Base-by-base conservation (phyloP, 2,113 vertebrate species). In the Merops nubicus region DNA sequence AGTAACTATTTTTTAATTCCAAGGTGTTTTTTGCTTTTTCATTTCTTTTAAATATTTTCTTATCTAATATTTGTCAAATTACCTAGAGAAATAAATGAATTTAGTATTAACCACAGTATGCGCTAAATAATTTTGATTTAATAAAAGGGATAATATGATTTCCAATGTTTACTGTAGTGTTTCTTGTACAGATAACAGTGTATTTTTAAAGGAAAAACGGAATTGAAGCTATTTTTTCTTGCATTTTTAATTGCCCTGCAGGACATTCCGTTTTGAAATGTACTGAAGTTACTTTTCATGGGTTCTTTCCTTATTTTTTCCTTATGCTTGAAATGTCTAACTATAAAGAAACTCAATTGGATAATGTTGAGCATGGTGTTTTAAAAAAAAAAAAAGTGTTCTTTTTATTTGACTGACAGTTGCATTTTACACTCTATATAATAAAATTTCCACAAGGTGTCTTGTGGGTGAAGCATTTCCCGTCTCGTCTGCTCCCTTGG, bases 61-160 rank as follows among this genome's bases (percentile, higher is more conserved):
- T 99, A 98, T 98, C 98, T 99, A 99, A 99, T 99, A 99, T 99
- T 99, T 99, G 98, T 99, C 98, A 98, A 98, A 99, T 99, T 98
- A 98, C 98, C 98, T 98, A 98, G 98, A 98, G 97, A 98, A 95
- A 98, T 95, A 98, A 98, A 98, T 98, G 97, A 99, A 99, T 98
- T 98, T 99, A 99, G 99, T 99, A 99, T 99, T 99, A 99, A 99
- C 99, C 98, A 98, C 98, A 98, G 98, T 98, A 98, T 98, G 98
- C 94, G 93, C 97, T 97, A 96, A 98, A 98, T 96, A 97, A 98
- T 96, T 97, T 98, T 98, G 99, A 99, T 98, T 99, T 99, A 99
- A 99, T 99, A 99, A 99, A 99, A 99, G 99, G 99, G 99, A 99
- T 99, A 98, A 97, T 98, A 98, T 99, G 99, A 99, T 99, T 99